A percentile compares a stretch with the other conserved stretches of the same genome.
phyloP scores from a whole-genome alignment of 2,113 vertebrate genomes.

The Prunella himalayana region DNA sequence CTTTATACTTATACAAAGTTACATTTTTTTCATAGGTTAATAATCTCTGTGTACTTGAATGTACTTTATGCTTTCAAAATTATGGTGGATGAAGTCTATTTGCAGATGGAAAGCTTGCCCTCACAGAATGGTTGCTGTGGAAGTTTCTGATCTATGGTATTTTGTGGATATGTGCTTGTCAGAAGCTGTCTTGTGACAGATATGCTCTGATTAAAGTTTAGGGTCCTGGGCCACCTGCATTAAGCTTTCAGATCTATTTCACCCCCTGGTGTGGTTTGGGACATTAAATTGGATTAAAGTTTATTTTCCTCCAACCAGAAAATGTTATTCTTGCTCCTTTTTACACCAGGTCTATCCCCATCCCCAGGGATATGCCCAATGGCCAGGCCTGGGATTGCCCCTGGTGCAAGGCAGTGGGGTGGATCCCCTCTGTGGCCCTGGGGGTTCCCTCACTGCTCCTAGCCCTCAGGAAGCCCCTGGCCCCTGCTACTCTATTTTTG shows the following conservation, averaged over 20 bases:
- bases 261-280: not conserved
- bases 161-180: not conserved
- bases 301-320: not conserved
- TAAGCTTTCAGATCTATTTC: not conserved
- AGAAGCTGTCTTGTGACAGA: not conserved
- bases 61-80: not conserved
- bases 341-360: not conserved
- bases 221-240: fast-evolving
- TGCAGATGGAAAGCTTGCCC: not conserved
- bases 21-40: not conserved
- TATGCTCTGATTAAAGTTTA: not conserved
- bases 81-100: not conserved
- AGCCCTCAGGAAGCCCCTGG: not conserved
- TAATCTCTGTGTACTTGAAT: not conserved
- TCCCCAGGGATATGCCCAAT: not conserved
- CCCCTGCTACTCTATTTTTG: not conserved
- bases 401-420: not conserved
- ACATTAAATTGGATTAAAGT: not conserved
- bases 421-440: not conserved
- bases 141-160: not conserved
- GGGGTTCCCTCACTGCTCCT: fast-evolving
- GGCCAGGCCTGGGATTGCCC: not conserved
- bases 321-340: not conserved
- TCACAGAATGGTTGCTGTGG: not conserved
- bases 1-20: not conserved